Evolutionary conservation across 2,888 invertebrate species (phyloP), one percentile per base, ranked within the genome.

Genomic region (Vannuccia rotundouncinata): DNA sequence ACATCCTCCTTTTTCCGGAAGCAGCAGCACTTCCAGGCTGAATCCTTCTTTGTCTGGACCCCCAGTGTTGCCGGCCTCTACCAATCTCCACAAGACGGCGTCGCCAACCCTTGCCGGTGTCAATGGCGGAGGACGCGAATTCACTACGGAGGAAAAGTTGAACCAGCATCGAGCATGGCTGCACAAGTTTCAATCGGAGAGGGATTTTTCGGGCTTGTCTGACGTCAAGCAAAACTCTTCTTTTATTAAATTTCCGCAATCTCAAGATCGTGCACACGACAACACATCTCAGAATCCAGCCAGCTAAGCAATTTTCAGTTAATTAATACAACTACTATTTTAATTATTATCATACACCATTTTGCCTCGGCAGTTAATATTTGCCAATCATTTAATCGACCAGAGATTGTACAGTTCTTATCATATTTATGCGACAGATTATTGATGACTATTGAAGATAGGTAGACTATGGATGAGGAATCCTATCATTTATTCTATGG

Each of bases 111-210:
- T 10, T 1, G 31, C 77, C 1, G 22, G 28, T 28, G 25, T 27
- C 66, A 5, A 5, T 29, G 80, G 25, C 27, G 79, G 28, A 1
- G 30, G 27, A 78, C 25, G 29, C 22, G 74, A 74, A 29, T n/a
- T 31, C 17, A 25, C 79, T 10, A 80, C 79, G 10, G 80, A 80
- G 45, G 81, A 80, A 22, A 80, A 80, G 28, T 59, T 80, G 28
- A 31, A 59, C 28, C 28, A 59, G 29, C 80, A 80, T 29, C 30
- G 79, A 1, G 66, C 59, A 25, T 81, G 79, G 80, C 22, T 80
- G 29, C 60, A 78, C 27, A 60, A 78, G 27, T 78, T 60, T 78
- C 28, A 78, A 22, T 66, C 66, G 13, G 66, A 66, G 25, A 66
- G 5, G 25, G 66, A 66, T 22, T 66, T 66, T 22, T 66, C 66